phyloP scores from a whole-genome alignment of 2,888 invertebrate species.

The Diaperis boleti region DNA sequence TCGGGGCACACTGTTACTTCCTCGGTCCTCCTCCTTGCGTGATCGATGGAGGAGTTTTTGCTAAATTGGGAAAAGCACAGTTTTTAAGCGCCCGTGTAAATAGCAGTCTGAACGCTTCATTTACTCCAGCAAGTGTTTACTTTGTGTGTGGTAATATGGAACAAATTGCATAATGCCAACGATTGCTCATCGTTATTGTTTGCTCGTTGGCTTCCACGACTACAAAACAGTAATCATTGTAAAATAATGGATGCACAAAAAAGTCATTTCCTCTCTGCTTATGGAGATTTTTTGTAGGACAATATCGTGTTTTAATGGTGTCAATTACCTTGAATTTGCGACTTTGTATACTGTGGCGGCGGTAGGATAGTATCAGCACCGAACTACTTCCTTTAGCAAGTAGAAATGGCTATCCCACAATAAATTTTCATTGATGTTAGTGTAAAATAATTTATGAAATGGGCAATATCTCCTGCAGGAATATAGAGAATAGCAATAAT shows the following conservation, averaged over 20 bases:
- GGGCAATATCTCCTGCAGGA: too few species aligned
- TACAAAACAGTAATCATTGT: constrained; percentile 1
- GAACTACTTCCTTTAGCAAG: too few species aligned
- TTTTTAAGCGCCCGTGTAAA: too few species aligned
- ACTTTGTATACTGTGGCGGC: too few species aligned
- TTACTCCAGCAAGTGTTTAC: background rate
- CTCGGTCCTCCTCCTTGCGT: background rate
- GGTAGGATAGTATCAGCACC: too few species aligned
- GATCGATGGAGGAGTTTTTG: background rate
- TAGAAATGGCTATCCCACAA: too few species aligned
- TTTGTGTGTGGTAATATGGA: constrained; percentile 13
- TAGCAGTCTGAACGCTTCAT: constrained; percentile 3
- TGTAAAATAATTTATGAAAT: too few species aligned
- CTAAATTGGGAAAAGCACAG: too few species aligned
- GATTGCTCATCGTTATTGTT: constrained; percentile 8
- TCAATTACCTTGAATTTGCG: background rate
- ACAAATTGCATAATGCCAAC: constrained; percentile 9
- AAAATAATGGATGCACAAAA: background rate
- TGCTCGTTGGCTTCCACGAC: background rate
- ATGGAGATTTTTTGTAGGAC: background rate
- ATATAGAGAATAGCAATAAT: too few species aligned
- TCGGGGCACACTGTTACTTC: background rate
- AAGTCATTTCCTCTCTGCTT: constrained; percentile 1
- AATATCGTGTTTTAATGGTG: background rate
- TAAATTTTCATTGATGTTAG: too few species aligned